These are phyloP conservation scores for Triplophysa tibetana DNA, from an alignment of 2,113 vertebrate species.

Conservation along the genomic window DNA sequence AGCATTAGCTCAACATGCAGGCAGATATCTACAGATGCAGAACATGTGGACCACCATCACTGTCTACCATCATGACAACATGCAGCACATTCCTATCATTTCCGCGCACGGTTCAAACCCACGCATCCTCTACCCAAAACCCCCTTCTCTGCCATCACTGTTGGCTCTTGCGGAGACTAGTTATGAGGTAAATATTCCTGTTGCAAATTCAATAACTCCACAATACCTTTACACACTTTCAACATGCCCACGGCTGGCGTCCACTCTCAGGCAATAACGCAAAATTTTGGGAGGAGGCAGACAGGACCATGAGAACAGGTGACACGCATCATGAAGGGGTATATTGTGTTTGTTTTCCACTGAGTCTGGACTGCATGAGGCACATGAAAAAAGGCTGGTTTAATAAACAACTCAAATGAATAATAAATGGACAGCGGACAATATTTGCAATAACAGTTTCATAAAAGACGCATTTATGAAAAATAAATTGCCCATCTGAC, in stretches of 20 bases:
- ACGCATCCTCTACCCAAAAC: slow-evolving; percentile 29
- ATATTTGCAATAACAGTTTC: slow-evolving; percentile 65
- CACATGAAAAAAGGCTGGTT: slow-evolving; percentile 61
- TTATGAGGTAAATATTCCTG: slow-evolving; percentile 59
- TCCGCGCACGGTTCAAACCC: slow-evolving; percentile 28
- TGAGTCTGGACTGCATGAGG: slow-evolving; percentile 54
- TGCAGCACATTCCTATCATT: slow-evolving; percentile 33
- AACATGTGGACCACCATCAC: slow-evolving; percentile 1
- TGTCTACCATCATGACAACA: slow-evolving; percentile 3
- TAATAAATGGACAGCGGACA: slow-evolving; percentile 64
- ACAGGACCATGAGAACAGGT: slow-evolving; percentile 33
- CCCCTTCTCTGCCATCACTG: slow-evolving; percentile 56
- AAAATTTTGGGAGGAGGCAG: slow-evolving; percentile 28
- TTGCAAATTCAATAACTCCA: slow-evolving; percentile 71
- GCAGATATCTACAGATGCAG: background rate
- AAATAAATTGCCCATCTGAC: slow-evolving; percentile 62
- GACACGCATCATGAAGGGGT: slow-evolving; percentile 26
- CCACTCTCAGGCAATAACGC: slow-evolving; percentile 62
- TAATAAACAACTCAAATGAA: slow-evolving; percentile 67
- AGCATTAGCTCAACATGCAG: background rate
- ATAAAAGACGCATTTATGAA: slow-evolving; percentile 66
- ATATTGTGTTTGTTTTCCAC: slow-evolving; percentile 66
- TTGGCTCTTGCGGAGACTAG: slow-evolving; percentile 61
- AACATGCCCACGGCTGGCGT: slow-evolving; percentile 49
- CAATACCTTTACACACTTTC: slow-evolving; percentile 52